phyloP scores from a whole-genome alignment of 2,113 vertebrate species.

The Cyphomyrus discorhynchus region DNA sequence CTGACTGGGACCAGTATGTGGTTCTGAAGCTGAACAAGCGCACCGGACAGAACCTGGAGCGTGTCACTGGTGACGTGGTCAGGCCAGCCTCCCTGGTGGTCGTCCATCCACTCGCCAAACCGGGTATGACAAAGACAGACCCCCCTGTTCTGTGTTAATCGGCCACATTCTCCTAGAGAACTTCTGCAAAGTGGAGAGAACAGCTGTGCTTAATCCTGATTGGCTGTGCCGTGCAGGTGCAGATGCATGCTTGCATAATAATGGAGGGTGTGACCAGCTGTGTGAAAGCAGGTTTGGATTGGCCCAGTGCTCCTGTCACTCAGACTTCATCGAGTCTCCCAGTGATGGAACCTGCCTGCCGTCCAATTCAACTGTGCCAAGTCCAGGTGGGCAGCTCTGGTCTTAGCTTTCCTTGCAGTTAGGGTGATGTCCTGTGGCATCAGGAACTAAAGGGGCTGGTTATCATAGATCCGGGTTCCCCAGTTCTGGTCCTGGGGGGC shows the following conservation, averaged over 20 bases:
- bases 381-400: conserved; percentile 41
- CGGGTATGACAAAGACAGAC: conserved; percentile 62
- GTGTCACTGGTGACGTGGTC: conserved; percentile 68
- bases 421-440: not conserved
- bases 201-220: not conserved
- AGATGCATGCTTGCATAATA: conserved; percentile 68
- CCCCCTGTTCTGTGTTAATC: not conserved
- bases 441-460: not conserved
- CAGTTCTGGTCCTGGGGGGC: not conserved
- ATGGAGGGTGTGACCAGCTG: conserved; percentile 73
- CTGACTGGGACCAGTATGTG: conserved; percentile 67
- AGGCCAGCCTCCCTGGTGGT: conserved; percentile 77
- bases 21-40: conserved; percentile 75
- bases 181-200: not conserved
- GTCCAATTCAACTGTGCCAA: conserved; percentile 25
- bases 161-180: not conserved
- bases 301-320: conserved; percentile 59
- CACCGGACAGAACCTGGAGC: conserved; percentile 64
- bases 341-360: conserved; percentile 58
- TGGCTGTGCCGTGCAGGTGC: conserved; percentile 47
- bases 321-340: conserved; percentile 48
- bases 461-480: not conserved
- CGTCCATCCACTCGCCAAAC: conserved; percentile 82
- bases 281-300: conserved; percentile 68
- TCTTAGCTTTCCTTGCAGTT: not conserved